phyloP scores from a whole-genome alignment of 2,113 vertebrate species.

The Phalacrocorax brasilianus region DNA sequence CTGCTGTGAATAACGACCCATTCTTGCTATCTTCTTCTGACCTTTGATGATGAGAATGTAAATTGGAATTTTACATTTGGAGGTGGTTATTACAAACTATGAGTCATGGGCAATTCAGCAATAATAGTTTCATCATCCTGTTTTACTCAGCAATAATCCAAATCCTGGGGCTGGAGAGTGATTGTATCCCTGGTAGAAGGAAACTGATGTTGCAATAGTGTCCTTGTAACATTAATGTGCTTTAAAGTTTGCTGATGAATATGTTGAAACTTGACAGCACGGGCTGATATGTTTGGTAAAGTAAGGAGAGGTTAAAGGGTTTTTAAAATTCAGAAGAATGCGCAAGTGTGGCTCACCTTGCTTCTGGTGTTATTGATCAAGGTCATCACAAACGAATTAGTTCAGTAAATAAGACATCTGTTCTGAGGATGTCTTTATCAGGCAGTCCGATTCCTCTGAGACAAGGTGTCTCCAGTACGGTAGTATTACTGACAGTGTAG shows the following conservation, averaged over 20 bases:
- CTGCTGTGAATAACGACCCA: conserved; percentile 5
- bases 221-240: neutral
- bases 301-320: neutral
- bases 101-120: conserved; percentile 42
- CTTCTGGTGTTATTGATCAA: conserved; percentile 21
- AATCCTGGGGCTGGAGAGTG: neutral
- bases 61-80: conserved; percentile 26
- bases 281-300: neutral
- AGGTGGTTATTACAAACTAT: conserved; percentile 29
- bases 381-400: conserved; percentile 17
- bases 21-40: conserved; percentile 51
- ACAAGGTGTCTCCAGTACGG: neutral
- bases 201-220: neutral
- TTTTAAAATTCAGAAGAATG: conserved; percentile 14
- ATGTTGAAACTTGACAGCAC: neutral
- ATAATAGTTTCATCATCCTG: conserved; percentile 1
- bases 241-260: neutral
- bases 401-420: conserved; percentile 18
- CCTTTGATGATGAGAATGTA: conserved; percentile 43
- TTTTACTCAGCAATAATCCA: conserved; percentile 17
- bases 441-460: neutral
- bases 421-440: conserved; percentile 12
- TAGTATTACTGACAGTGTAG: neutral
- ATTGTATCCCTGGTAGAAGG: neutral
- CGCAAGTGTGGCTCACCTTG: neutral